These are phyloP conservation scores for Drosophila pectinifera DNA, from an alignment of 1,140 invertebrate genomes.

Conservation along the genomic window DNA sequence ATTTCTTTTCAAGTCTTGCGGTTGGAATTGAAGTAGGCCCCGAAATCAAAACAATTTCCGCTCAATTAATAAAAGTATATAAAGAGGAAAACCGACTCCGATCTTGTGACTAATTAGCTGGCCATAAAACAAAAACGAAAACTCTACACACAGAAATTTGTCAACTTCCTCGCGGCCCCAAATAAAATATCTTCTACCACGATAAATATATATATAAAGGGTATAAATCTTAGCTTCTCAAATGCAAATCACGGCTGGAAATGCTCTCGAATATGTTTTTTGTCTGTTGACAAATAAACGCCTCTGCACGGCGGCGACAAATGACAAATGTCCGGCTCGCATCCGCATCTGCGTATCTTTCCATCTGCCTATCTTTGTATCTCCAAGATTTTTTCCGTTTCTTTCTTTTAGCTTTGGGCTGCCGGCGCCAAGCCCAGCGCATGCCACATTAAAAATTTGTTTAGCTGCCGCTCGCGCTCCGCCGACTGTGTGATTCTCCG, in stretches of 20 bases:
- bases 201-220: conserved; percentile 28
- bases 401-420: conserved; percentile 7
- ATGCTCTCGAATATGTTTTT: conserved; percentile 63
- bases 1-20: conserved; percentile 48
- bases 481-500: conserved; percentile 69
- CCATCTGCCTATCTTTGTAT: conserved; percentile 18
- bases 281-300: conserved; percentile 77
- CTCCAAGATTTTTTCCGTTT: conserved; percentile 9
- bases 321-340: conserved; percentile 74
- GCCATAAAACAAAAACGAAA: conserved; percentile 54
- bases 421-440: conserved; percentile 70
- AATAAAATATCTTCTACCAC: neutral
- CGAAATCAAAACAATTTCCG: conserved; percentile 70
- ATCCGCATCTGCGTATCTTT: conserved; percentile 49
- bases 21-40: conserved; percentile 7
- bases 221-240: conserved; percentile 64
- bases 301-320: conserved; percentile 67
- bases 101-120: conserved; percentile 69
- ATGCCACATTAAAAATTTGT: conserved; percentile 74
- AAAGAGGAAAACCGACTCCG: conserved; percentile 6
- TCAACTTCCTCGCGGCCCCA: neutral
- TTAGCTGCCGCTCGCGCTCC: conserved; percentile 51
- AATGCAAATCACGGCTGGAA: conserved; percentile 73
- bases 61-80: conserved; percentile 71
- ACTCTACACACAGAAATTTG: conserved; percentile 36